A percentile compares a stretch with the other conserved stretches of the same genome.
phyloP scores from a whole-genome alignment of 2,888 invertebrate species.

The Tiphia femorata region DNA sequence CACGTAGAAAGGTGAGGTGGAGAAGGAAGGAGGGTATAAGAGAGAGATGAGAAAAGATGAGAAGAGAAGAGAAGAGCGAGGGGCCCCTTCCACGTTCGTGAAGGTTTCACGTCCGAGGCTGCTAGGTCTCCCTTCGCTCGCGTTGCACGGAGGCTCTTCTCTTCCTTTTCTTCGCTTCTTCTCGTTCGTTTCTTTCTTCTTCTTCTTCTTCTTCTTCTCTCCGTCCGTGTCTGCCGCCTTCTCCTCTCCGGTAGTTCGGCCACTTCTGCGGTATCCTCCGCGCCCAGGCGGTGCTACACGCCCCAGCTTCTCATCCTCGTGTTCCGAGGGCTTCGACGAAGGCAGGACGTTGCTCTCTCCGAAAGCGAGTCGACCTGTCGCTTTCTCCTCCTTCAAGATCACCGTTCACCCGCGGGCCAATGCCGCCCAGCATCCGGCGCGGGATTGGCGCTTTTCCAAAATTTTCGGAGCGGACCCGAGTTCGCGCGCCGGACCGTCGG shows the following conservation, averaged over 20 bases:
- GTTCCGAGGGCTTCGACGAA: constrained; percentile 34
- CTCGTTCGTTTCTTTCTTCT: constrained; percentile 11
- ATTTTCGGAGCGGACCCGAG: constrained; percentile 11
- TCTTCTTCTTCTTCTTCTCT: constrained; percentile 1
- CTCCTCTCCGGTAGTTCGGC: no score
- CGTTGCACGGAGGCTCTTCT: constrained; percentile 20
- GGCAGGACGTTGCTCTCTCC: constrained; percentile 52
- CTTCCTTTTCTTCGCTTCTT: constrained; percentile 8
- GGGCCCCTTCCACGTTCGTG: background rate
- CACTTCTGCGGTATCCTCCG: no score
- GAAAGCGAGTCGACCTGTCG: constrained; percentile 22
- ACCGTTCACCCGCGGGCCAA: no score
- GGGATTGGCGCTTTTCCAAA: constrained; percentile 45
- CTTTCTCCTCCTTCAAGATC: constrained; percentile 17
- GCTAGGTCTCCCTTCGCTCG: constrained; percentile 26
- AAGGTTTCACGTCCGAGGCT: background rate
- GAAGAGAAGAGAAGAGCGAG: background rate
- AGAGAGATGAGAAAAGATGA: background rate
- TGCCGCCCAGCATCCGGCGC: constrained; percentile 44
- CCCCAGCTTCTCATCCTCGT: constrained; percentile 15
- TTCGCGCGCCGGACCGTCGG: background rate
- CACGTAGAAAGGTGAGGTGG: no score
- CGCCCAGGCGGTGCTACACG: no score
- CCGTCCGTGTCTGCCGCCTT: background rate
- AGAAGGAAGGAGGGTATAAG: background rate